A percentile compares a stretch with the other conserved stretches of the same genome.
phyloP scores from a whole-genome alignment of 1,140 invertebrate genomes.

The Drosophila orena region DNA sequence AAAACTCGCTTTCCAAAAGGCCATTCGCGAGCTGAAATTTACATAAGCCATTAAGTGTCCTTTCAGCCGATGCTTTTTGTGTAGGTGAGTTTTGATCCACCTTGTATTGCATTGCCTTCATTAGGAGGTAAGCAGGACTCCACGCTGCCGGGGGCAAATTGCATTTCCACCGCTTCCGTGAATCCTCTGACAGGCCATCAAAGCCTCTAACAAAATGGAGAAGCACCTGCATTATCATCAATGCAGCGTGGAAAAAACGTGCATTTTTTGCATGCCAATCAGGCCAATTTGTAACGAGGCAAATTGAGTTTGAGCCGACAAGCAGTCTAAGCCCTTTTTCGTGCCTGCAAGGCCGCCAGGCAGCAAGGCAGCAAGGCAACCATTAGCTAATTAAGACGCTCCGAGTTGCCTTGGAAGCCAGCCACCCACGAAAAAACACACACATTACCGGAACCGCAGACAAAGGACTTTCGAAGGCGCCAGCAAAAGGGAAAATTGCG shows the following conservation, averaged over 20 bases:
- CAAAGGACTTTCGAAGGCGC: conserved; percentile 33
- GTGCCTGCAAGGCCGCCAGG: conserved; percentile 38
- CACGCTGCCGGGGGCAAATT: conserved; percentile 17
- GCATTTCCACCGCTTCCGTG: conserved; percentile 24
- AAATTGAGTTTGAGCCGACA: conserved; percentile 58
- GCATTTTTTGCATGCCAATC: conserved; percentile 59
- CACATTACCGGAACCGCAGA: conserved; percentile 33
- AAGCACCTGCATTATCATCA: conserved; percentile 26
- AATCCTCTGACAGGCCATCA: conserved; percentile 10
- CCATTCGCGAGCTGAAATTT: conserved; percentile 65
- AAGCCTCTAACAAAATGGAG: conserved; percentile 12
- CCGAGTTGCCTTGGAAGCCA: conserved; percentile 24
- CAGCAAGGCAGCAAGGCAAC: conserved; percentile 39
- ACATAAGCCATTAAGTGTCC: conserved; percentile 73
- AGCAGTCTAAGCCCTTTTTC: conserved; percentile 47
- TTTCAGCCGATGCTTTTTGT: conserved; percentile 46
- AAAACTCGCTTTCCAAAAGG: conserved; percentile 54
- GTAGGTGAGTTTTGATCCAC: conserved; percentile 2
- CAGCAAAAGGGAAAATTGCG: conserved; percentile 25
- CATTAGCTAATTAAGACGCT: conserved; percentile 73
- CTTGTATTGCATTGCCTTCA: conserved; percentile 28
- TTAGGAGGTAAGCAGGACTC: conserved; percentile 10
- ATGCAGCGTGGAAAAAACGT: conserved; percentile 19
- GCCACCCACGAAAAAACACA: conserved; percentile 16
- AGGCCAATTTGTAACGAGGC: conserved; percentile 55